A percentile compares a stretch with the other conserved stretches of the same genome.
phyloP scores from a whole-genome alignment of 2,113 vertebrate genomes.

The Galeopterus variegatus region DNA sequence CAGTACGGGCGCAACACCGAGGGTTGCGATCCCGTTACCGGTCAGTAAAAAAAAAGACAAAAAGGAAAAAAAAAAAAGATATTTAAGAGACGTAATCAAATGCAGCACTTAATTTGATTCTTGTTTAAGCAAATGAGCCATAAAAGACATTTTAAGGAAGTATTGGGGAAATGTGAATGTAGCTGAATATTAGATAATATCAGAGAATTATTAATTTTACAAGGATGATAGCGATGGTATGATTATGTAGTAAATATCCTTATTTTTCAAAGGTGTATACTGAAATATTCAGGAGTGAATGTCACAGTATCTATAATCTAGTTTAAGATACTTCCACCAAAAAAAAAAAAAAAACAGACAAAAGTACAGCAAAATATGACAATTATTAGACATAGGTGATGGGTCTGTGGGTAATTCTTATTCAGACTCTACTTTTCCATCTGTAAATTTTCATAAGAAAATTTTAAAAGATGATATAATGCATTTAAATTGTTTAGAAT shows the following conservation, averaged over 20 bases:
- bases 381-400: neutral
- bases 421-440: neutral
- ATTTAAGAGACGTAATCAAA: conserved; percentile 8
- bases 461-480: neutral
- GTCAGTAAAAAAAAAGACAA: too few species aligned
- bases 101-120: neutral
- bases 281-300: conserved; percentile 29
- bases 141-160: neutral
- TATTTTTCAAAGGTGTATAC: neutral
- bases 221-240: neutral
- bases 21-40: too few species aligned
- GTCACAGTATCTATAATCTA: neutral
- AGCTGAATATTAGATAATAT: neutral
- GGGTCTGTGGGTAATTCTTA: neutral
- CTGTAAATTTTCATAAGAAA: neutral
- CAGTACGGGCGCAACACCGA: too few species aligned
- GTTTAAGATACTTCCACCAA: conserved; percentile 10
- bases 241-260: neutral
- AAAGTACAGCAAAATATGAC: neutral
- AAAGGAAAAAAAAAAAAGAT: too few species aligned
- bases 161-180: neutral
- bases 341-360: neutral
- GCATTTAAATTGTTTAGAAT: conserved; percentile 39
- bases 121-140: conserved; percentile 41
- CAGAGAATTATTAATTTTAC: neutral